These are phyloP conservation scores for Malacosoma neustria DNA, from an alignment of 2,888 invertebrate species.

Conservation along the genomic window DNA sequence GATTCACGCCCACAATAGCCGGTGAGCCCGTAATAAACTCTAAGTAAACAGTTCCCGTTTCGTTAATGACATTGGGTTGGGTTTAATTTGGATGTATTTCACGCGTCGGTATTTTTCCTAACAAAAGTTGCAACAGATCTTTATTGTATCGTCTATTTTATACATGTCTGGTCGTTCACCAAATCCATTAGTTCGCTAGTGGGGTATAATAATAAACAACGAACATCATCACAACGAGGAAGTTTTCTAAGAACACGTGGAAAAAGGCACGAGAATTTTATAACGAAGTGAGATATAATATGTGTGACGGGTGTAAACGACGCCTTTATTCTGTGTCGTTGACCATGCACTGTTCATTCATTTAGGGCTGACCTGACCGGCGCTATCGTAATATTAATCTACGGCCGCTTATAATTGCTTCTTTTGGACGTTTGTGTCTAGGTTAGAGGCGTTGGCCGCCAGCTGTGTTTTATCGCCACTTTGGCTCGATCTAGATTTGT, in stretches of 20 bases:
- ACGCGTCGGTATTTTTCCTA: background rate
- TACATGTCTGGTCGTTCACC: constrained; percentile 12
- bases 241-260: constrained; percentile 15
- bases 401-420: background rate
- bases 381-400: constrained; percentile 4
- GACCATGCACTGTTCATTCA: constrained; percentile 21
- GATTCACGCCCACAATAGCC: constrained; percentile 25
- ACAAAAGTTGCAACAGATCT: background rate
- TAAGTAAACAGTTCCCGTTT: constrained; percentile 29
- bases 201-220: constrained; percentile 20
- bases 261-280: constrained; percentile 9
- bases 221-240: constrained; percentile 6
- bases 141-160: constrained; percentile 14
- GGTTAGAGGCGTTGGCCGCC: constrained; percentile 7
- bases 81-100: constrained; percentile 11
- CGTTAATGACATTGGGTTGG: constrained; percentile 22
- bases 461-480: constrained; percentile 3
- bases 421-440: constrained; percentile 2
- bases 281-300: background rate
- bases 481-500: background rate
- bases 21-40: constrained; percentile 18
- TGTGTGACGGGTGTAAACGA: background rate
- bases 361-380: constrained; percentile 13
- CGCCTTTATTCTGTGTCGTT: constrained; percentile 18
- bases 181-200: constrained; percentile 20